Conservation (phyloP, 1,140 invertebrate species). For the Dysdera silvatica region DNA sequence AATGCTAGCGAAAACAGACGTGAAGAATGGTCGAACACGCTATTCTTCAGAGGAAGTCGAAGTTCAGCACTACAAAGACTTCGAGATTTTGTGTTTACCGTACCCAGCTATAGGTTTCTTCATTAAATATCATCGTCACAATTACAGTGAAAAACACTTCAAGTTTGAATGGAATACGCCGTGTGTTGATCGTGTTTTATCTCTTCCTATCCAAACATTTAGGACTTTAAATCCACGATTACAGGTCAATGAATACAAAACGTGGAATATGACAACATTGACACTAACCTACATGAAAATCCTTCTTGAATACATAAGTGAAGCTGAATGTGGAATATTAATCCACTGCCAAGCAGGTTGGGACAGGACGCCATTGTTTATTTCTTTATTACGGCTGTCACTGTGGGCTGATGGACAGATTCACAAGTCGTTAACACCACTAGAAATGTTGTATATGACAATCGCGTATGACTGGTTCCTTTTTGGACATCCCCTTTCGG, state of each 20-base stretch:
- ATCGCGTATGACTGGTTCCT: slow-evolving; percentile 78
- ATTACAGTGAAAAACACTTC: slow-evolving; percentile 58
- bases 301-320: slow-evolving; percentile 59
- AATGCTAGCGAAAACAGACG: slow-evolving; percentile 81
- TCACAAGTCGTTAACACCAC: slow-evolving; percentile 56
- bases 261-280: slow-evolving; percentile 62
- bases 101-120: slow-evolving; percentile 72
- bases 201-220: too few species aligned
- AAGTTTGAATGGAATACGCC: slow-evolving; percentile 74
- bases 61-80: slow-evolving; percentile 59
- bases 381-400: slow-evolving; percentile 64
- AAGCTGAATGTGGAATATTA: slow-evolving; percentile 57
- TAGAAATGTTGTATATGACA: slow-evolving; percentile 68
- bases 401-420: slow-evolving; percentile 74
- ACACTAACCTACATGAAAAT: slow-evolving; percentile 74
- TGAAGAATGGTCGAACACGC: slow-evolving; percentile 66
- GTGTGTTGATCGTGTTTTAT: too few species aligned
- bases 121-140: slow-evolving; percentile 59
- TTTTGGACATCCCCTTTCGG: slow-evolving; percentile 65
- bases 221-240: too few species aligned
- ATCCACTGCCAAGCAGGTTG: slow-evolving; percentile 80
- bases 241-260: too few species aligned
- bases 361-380: slow-evolving; percentile 74
- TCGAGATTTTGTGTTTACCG: slow-evolving; percentile 64
- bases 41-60: not conserved